A percentile compares a stretch with the other conserved stretches of the same genome.
These are phyloP conservation scores for Patella caerulea DNA, from an alignment of 2,888 invertebrate genomes.

Conservation along the genomic window DNA sequence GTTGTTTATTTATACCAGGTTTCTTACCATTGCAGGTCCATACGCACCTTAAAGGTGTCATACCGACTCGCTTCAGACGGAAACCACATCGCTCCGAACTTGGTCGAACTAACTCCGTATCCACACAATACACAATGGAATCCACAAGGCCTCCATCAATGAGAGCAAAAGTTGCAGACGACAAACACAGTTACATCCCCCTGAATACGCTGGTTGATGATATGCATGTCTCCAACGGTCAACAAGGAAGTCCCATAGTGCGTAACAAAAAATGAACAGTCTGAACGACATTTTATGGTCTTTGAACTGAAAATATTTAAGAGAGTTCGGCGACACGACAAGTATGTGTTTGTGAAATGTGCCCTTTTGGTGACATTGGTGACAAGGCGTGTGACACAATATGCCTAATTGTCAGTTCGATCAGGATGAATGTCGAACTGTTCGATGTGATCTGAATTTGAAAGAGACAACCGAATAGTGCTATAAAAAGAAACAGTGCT, in stretches of 20 bases:
- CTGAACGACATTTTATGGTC: too few species aligned
- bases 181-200: constrained; percentile 31
- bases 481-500: too few species aligned
- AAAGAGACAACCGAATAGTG: too few species aligned
- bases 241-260: not conserved
- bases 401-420: too few species aligned
- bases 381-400: too few species aligned
- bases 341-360: too few species aligned
- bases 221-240: not conserved
- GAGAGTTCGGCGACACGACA: too few species aligned
- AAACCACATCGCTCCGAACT: constrained; percentile 27
- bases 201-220: constrained; percentile 30
- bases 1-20: not conserved
- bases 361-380: too few species aligned
- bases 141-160: not conserved
- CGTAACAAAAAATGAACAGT: not conserved
- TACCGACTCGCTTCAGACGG: constrained; percentile 26
- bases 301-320: too few species aligned
- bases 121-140: constrained; percentile 36
- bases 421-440: too few species aligned
- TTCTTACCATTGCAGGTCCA: constrained; percentile 28
- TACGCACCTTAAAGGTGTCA: constrained; percentile 21
- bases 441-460: too few species aligned
- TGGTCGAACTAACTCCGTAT: constrained; percentile 27
- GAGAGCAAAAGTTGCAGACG: not conserved